Conservation (phyloP, 2,797 vertebrate species). For the Parauchenoglanis punctatus region DNA sequence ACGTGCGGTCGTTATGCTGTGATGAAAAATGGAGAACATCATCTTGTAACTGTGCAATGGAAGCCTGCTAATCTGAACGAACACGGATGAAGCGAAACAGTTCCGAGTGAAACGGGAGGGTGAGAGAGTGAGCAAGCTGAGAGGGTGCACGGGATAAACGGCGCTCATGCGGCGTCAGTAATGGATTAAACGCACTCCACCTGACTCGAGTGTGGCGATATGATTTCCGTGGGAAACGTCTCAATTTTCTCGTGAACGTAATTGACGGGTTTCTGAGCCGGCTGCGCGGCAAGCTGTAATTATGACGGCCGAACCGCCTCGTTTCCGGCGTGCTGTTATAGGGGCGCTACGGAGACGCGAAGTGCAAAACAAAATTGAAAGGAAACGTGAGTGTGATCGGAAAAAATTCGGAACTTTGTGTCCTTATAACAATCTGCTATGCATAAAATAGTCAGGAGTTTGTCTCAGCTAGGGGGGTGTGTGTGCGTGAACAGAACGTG, state of each 20-base stretch:
- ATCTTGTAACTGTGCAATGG: neutral
- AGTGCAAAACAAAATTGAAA: too few relatives aligned
- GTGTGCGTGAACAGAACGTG: neutral
- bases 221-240: conserved; percentile 54
- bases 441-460: neutral
- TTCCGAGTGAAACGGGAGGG: neutral
- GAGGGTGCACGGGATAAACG: neutral
- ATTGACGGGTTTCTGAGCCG: conserved; percentile 65
- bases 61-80: neutral
- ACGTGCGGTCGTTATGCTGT: neutral
- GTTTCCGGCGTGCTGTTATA: neutral
- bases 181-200: conserved; percentile 37
- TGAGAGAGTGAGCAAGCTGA: neutral
- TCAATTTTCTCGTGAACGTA: conserved; percentile 65
- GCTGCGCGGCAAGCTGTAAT: neutral
- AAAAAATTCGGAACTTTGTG: neutral
- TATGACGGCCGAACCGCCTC: neutral
- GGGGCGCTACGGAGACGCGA: neutral
- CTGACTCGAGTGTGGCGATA: neutral
- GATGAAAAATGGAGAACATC: neutral
- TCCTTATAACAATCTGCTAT: neutral
- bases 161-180: neutral
- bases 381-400: neutral
- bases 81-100: neutral
- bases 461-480: neutral